These are phyloP conservation scores for Scaptomyza caliginosa DNA, from an alignment of 2,888 invertebrate species.

Conservation along the genomic window DNA sequence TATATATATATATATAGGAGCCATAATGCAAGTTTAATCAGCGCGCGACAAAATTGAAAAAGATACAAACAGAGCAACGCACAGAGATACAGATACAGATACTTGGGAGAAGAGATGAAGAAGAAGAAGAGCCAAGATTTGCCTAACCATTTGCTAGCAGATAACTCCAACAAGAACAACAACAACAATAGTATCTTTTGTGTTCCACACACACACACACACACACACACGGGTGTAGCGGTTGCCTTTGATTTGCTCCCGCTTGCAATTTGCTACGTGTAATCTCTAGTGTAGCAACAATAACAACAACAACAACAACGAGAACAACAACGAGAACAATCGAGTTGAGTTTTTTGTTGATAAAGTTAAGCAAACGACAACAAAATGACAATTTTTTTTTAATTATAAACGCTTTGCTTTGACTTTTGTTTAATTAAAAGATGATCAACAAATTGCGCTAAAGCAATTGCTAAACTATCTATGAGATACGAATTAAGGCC, in stretches of 20 bases:
- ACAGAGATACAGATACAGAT: slow-evolving; percentile 34
- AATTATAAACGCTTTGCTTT: slow-evolving; percentile 44
- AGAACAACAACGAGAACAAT: slow-evolving; percentile 33
- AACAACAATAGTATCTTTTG: slow-evolving; percentile 52
- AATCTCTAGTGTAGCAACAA: slow-evolving; percentile 61
- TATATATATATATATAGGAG: slow-evolving; percentile 10
- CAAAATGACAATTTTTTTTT: slow-evolving; percentile 72
- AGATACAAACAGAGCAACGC: slow-evolving; percentile 1
- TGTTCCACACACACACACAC: slow-evolving; percentile 16
- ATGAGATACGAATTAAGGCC: not conserved
- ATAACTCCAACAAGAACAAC: slow-evolving; percentile 50
- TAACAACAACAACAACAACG: slow-evolving; percentile 20
- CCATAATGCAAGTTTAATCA: slow-evolving; percentile 77
- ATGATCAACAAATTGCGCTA: not conserved
- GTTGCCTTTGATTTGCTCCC: slow-evolving; percentile 61
- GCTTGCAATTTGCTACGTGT: slow-evolving; percentile 68
- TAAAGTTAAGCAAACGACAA: slow-evolving; percentile 74
- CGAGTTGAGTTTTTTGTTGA: slow-evolving; percentile 30
- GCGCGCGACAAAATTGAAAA: slow-evolving; percentile 63
- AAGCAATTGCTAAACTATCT: slow-evolving; percentile 21
- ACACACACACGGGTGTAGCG: slow-evolving; percentile 12
- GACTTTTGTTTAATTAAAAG: slow-evolving; percentile 64
- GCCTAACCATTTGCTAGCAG: slow-evolving; percentile 61
- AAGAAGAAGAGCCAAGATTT: slow-evolving; percentile 55
- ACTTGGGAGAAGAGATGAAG: slow-evolving; percentile 12